Evolutionary conservation across 2,888 invertebrate genomes (phyloP).

Genomic region (Clepsis dumicolana): DNA sequence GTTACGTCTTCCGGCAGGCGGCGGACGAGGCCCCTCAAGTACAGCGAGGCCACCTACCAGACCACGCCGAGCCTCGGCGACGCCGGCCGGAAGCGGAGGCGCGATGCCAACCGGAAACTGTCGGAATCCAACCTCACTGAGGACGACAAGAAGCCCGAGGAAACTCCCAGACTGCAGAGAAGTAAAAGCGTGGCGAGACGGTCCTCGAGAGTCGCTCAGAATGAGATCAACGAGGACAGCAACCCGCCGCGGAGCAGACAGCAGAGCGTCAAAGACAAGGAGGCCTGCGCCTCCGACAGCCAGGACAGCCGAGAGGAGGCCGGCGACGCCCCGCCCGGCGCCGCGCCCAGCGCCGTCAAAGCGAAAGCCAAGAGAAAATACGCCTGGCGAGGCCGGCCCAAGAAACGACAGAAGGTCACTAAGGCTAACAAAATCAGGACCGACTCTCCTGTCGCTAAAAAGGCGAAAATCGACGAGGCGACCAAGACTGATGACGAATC

Average conservation of each 20-base stretch:
- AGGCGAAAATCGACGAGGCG: slow-evolving; percentile 65
- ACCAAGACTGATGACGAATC: slow-evolving; percentile 68
- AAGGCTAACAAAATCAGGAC: slow-evolving; percentile 53
- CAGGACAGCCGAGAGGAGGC: slow-evolving; percentile 77
- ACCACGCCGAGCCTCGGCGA: slow-evolving; percentile 71
- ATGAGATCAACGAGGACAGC: slow-evolving; percentile 58
- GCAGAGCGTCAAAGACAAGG: slow-evolving; percentile 63
- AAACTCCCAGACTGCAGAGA: slow-evolving; percentile 67
- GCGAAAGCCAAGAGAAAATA: slow-evolving; percentile 78
- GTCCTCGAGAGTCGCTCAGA: slow-evolving; percentile 64
- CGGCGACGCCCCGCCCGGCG: slow-evolving; percentile 55
- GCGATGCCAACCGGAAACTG: slow-evolving; percentile 67
- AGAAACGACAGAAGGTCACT: slow-evolving; percentile 68
- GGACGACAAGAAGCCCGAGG: slow-evolving; percentile 65
- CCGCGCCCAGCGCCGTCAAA: slow-evolving; percentile 56
- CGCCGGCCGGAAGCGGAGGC: slow-evolving; percentile 71
- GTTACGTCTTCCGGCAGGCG: slow-evolving; percentile 88
- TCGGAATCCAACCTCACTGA: slow-evolving; percentile 66
- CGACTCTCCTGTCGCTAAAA: slow-evolving; percentile 68
- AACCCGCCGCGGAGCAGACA: slow-evolving; percentile 57
- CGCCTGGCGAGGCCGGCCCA: slow-evolving; percentile 81
- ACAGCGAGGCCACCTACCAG: slow-evolving; percentile 88
- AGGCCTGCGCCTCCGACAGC: slow-evolving; percentile 72
- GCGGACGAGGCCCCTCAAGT: slow-evolving; percentile 88
- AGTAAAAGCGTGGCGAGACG: slow-evolving; percentile 75